These are phyloP conservation scores for Choristoneura fumiferana DNA, from an alignment of 1,140 invertebrate genomes.

Conservation along the genomic window DNA sequence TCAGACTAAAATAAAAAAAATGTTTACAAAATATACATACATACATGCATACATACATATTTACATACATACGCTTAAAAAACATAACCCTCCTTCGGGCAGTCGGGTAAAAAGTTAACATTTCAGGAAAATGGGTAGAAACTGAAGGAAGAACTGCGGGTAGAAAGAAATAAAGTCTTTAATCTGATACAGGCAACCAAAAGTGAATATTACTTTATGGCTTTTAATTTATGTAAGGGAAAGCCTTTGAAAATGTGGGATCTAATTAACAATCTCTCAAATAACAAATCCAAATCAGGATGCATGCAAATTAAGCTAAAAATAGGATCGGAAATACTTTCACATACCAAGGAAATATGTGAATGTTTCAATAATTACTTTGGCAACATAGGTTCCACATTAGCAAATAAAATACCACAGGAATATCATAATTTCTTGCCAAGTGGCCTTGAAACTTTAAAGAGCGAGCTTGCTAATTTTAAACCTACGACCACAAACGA, in stretches of 20 bases:
- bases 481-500: not conserved
- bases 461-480: not conserved
- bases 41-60: too few species aligned
- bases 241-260: conserved; percentile 20
- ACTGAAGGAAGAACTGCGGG: not conserved
- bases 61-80: too few species aligned
- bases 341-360: not conserved
- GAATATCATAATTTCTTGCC: not conserved
- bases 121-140: too few species aligned
- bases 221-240: not conserved
- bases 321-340: not conserved
- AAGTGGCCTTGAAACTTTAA: not conserved
- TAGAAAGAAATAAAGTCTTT: not conserved
- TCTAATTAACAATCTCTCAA: not conserved
- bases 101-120: too few species aligned
- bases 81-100: too few species aligned
- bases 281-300: not conserved
- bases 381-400: not conserved
- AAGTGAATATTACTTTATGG: conserved; percentile 2
- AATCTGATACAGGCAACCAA: not conserved
- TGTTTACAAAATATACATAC: too few species aligned
- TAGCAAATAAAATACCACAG: not conserved
- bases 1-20: too few species aligned
- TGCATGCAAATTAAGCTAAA: not conserved
- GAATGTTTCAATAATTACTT: too few species aligned